Base-by-base conservation (phyloP, 2,888 invertebrate genomes). In the Ligdia adustata region DNA sequence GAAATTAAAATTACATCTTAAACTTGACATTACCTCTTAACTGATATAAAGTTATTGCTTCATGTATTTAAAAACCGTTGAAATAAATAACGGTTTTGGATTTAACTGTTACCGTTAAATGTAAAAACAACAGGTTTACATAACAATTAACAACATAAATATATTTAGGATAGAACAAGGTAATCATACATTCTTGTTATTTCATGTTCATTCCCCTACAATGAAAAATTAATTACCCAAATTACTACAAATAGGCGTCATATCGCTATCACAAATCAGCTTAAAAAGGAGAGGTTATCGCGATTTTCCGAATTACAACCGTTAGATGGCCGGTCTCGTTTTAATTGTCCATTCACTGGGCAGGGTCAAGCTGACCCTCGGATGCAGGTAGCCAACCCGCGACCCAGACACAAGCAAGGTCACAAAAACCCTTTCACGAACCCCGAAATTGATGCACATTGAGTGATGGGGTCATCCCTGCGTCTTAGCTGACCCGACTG, bases 391-490 rank as follows among this genome's bases (percentile, higher is more conserved):
- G 81, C 80, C 82, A 81, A 80, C 86, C 87, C 86, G 80, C 72
- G 82, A 83, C 85, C 86, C 55, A n/a, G 16, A 38, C 55, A 75
- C 73, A 80, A 78, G 57, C 64, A 52, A 74, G 86, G 88, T 87
- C 84, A 75, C 66, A 50, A 77, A 82, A 82, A 83, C 86, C 88
- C 87, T 84, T 89, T 86, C 84, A 86, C 79, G 77, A n/a, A 86
- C 80, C 85, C 85, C 79, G 74, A 88, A 88, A 85, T 85, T 76
- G 77, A 66, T 85, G 85, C 88, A 84, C 76, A 86, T 81, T 90
- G 89, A 89, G 84, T 72, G 83, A 90, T 88, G 82, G 88, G 91
- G 90, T 90, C 90, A 89, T 68, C 77, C 75, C 72, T 64, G 72
- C 79, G 79, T 68, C 79, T 71, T 69, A 52, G 76, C 75, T 90